Conservation (phyloP, 2,888 invertebrate species). For the Seladonia tumulorum region DNA sequence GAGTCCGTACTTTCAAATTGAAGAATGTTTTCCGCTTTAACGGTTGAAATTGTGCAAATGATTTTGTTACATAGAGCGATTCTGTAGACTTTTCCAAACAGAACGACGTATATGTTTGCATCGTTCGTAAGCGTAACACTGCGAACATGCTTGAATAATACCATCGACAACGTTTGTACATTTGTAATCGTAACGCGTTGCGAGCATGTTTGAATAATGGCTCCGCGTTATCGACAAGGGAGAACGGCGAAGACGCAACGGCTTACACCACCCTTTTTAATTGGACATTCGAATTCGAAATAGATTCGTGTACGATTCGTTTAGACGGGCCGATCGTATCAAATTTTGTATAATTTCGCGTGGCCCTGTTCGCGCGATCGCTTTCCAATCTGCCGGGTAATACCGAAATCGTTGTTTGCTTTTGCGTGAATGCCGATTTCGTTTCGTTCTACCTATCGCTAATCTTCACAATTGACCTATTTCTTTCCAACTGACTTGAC, state of each 20-base stretch:
- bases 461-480: conserved; percentile 40
- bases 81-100: too few relatives aligned
- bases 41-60: neutral
- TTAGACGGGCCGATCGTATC: conserved; percentile 16
- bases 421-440: conserved; percentile 20
- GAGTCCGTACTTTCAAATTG: too few relatives aligned
- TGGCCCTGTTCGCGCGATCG: neutral
- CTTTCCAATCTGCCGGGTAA: conserved; percentile 25
- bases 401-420: neutral
- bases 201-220: too few relatives aligned
- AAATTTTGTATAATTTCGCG: neutral
- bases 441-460: conserved; percentile 9
- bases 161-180: too few relatives aligned
- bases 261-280: neutral
- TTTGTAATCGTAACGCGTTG: too few relatives aligned
- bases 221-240: neutral
- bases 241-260: conserved; percentile 9
- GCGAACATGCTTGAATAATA: too few relatives aligned
- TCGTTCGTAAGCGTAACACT: too few relatives aligned
- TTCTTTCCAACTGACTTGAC: conserved; percentile 51
- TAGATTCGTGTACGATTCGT: neutral
- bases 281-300: conserved; percentile 16
- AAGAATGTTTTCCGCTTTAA: too few relatives aligned
- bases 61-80: neutral
- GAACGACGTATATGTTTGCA: too few relatives aligned